Percentiles rank a stretch among this genome's conserved stretches.
phyloP scores from a whole-genome alignment of 2,113 vertebrate species.

The Triplophysa tibetana region DNA sequence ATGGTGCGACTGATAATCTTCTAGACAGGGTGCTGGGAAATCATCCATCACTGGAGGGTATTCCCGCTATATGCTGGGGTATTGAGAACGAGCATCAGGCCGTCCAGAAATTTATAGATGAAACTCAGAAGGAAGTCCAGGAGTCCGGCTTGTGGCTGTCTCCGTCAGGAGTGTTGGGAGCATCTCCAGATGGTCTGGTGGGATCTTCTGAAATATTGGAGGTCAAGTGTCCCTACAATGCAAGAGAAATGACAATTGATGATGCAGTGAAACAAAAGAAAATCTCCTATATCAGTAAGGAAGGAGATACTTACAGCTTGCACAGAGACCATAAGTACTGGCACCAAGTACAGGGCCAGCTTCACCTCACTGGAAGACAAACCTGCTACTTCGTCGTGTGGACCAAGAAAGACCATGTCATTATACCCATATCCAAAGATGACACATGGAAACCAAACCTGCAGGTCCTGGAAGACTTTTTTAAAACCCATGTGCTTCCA shows the following conservation, averaged over 20 bases:
- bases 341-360: conserved; percentile 43
- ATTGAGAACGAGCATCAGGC: conserved; percentile 13
- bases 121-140: background rate
- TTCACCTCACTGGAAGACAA: conserved; percentile 10
- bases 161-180: too few species aligned
- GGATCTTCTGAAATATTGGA: background rate
- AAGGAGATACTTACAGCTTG: background rate
- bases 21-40: background rate
- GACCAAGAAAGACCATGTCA: background rate
- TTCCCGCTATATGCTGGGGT: conserved; percentile 25
- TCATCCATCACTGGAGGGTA: background rate
- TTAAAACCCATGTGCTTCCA: too few species aligned
- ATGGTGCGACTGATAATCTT: too few species aligned
- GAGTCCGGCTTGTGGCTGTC: too few species aligned
- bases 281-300: background rate
- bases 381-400: conserved; percentile 8
- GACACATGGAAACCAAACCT: too few species aligned
- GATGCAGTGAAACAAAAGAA: conserved; percentile 4
- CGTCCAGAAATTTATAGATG: background rate
- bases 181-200: conserved; percentile 27
- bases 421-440: too few species aligned
- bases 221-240: conserved; percentile 26
- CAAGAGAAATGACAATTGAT: conserved; percentile 2
- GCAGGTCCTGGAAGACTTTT: too few species aligned
- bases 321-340: conserved; percentile 1